Percentiles rank a stretch among this genome's conserved stretches.
phyloP scores from a whole-genome alignment of 1,140 invertebrate genomes.

The Rhagoletis pomonella region DNA sequence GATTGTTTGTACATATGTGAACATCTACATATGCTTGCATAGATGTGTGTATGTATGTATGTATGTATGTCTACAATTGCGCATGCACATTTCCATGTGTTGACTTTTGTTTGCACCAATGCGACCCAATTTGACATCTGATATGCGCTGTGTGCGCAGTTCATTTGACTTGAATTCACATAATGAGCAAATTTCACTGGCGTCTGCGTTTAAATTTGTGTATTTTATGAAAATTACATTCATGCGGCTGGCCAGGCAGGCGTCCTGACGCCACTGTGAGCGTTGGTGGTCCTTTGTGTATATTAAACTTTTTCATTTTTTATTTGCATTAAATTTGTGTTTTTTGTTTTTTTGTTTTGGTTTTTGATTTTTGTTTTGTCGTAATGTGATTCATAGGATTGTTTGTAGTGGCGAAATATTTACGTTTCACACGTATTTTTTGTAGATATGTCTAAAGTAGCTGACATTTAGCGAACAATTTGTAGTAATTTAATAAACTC shows the following conservation, averaged over 20 bases:
- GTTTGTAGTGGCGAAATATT: slow-evolving; percentile 28
- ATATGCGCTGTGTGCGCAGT: slow-evolving; percentile 34
- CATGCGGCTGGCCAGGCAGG: background rate
- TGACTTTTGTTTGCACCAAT: background rate
- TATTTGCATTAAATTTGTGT: background rate
- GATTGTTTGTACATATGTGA: background rate
- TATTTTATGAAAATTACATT: background rate
- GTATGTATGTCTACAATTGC: background rate
- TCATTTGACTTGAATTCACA: slow-evolving; percentile 43
- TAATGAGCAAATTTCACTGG: slow-evolving; percentile 37
- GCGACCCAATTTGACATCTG: slow-evolving; percentile 48
- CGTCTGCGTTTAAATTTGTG: background rate
- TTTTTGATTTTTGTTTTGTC: background rate
- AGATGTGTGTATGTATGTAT: no score
- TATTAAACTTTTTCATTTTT: background rate
- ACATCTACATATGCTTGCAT: background rate
- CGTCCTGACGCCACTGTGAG: background rate
- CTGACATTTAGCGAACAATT: no score
- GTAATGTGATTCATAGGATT: background rate
- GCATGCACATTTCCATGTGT: background rate
- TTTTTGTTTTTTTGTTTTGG: background rate
- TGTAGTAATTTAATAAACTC: no score
- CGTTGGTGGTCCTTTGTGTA: slow-evolving; percentile 16
- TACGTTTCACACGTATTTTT: background rate
- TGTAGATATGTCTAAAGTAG: background rate